Percentiles rank a stretch among this genome's conserved stretches.
Conservation (phyloP, 2,113 vertebrate genomes). For the Arvicanthis niloticus region DNA sequence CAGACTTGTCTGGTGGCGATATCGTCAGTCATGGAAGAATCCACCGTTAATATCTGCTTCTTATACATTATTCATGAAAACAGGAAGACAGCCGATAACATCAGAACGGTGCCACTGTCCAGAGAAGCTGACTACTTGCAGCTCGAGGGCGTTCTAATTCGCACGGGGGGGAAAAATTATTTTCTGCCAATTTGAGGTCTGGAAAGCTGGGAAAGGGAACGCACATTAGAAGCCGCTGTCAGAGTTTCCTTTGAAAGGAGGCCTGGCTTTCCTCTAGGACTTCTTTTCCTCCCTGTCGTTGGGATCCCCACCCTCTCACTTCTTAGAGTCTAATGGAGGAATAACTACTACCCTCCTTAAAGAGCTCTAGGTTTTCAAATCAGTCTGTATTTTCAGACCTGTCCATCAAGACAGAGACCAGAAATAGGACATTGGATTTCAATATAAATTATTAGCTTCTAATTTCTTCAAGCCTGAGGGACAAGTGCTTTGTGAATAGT, state of each 20-base stretch:
- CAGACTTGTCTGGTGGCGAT: conserved; percentile 65
- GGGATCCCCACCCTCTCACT: neutral
- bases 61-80: conserved; percentile 82
- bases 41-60: conserved; percentile 71
- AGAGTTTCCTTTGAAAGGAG: conserved; percentile 46
- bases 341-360: conserved; percentile 54
- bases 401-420: conserved; percentile 71
- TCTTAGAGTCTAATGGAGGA: conserved; percentile 50
- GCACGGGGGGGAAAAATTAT: neutral
- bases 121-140: conserved; percentile 75
- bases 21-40: conserved; percentile 66
- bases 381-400: conserved; percentile 71
- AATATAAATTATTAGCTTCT: conserved; percentile 77
- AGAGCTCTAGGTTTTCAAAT: conserved; percentile 73
- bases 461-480: conserved; percentile 73
- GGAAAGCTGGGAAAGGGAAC: conserved; percentile 7
- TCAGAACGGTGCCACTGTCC: conserved; percentile 78
- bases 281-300: neutral
- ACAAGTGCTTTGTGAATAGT: conserved; percentile 50
- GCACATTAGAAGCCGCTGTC: neutral
- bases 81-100: conserved; percentile 78
- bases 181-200: conserved; percentile 67
- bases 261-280: conserved; percentile 1
- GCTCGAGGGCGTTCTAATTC: conserved; percentile 74
- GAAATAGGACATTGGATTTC: conserved; percentile 70